Percentiles rank a stretch among this genome's conserved stretches.
Evolutionary conservation across 1,140 invertebrate genomes (phyloP).

Genomic region (Glossosoma conforme): DNA sequence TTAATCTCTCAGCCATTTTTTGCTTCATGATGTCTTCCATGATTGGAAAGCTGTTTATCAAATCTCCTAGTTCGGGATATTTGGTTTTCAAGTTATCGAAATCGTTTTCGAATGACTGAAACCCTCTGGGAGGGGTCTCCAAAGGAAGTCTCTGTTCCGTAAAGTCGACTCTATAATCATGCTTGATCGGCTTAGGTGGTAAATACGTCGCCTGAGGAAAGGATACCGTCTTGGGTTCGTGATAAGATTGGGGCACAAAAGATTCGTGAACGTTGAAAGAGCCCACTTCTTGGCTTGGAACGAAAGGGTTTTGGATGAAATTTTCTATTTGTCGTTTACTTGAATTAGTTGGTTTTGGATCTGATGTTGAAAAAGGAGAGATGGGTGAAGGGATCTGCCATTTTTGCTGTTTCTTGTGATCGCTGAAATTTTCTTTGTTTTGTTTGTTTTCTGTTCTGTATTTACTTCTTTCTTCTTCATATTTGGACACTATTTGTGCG

Average conservation of each 20-base stretch:
- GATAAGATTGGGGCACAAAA: constrained; percentile 22
- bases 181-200: constrained; percentile 11
- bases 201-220: constrained; percentile 8
- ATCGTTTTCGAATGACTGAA: constrained; percentile 26
- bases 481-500: constrained; percentile 3
- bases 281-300: constrained; percentile 27
- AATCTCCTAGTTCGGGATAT: constrained; percentile 28
- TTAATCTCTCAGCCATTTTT: constrained; percentile 28
- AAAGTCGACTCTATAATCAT: constrained; percentile 8
- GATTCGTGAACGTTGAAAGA: constrained; percentile 19
- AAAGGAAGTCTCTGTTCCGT: neutral
- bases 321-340: constrained; percentile 26
- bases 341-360: constrained; percentile 25
- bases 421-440: constrained; percentile 2
- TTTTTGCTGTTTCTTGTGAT: constrained; percentile 16
- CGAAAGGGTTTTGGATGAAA: constrained; percentile 9
- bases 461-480: neutral
- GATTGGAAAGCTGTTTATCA: constrained; percentile 27
- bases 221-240: constrained; percentile 11
- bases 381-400: constrained; percentile 27
- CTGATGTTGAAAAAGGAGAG: constrained; percentile 15
- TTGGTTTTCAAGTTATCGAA: constrained; percentile 27
- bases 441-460: constrained; percentile 1
- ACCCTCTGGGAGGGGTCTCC: constrained; percentile 1
- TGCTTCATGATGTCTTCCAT: constrained; percentile 31